Conservation (phyloP, 1,140 invertebrate species). For the Melanaphis sacchari region DNA sequence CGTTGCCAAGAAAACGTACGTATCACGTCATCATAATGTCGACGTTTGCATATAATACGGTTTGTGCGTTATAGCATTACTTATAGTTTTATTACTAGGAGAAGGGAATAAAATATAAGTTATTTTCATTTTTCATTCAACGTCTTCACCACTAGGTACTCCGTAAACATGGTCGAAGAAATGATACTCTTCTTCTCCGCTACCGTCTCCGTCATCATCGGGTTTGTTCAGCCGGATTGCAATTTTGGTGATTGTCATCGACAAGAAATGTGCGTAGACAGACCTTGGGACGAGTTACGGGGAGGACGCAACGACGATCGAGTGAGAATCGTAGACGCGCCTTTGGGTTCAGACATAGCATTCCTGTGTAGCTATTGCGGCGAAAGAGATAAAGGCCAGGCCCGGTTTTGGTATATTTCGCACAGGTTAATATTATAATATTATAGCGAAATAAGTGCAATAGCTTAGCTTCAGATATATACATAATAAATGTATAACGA, state of each 20-base stretch:
- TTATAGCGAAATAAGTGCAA: not conserved
- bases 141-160: not conserved
- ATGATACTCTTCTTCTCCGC: not conserved
- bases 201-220: not conserved
- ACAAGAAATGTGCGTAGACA: conserved; percentile 24
- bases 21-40: not conserved
- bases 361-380: conserved; percentile 26
- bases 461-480: too few species aligned
- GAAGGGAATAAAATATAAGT: not conserved
- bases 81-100: not conserved
- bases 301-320: not conserved
- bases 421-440: not conserved
- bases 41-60: conserved; percentile 2
- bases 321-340: conserved; percentile 19
- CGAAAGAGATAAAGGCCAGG: not conserved
- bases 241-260: not conserved
- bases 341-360: not conserved
- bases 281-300: not conserved
- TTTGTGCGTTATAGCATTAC: not conserved
- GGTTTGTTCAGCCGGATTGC: not conserved
- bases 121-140: not conserved
- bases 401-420: conserved; percentile 40
- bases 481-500: too few species aligned
- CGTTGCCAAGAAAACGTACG: conserved; percentile 52
- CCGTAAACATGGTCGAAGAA: not conserved